Base-by-base conservation (phyloP, 2,888 invertebrate species). In the Caenorhabditis imperialis region DNA sequence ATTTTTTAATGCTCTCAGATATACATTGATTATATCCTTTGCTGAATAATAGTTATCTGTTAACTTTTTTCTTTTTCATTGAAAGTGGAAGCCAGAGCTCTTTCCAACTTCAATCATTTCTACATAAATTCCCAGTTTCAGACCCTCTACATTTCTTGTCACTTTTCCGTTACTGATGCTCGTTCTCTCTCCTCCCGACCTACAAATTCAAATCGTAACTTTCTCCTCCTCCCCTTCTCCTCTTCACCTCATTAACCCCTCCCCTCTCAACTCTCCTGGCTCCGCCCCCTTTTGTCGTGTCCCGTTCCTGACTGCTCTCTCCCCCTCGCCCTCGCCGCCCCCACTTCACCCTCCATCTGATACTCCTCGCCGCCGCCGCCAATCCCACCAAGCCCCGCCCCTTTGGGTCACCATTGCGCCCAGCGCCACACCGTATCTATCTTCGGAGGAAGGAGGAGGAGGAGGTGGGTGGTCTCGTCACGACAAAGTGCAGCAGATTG, bases 341-440 rank as follows among this genome's bases (percentile, higher is more conserved):
- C 51, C 70, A 53, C 50, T 55, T 38, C 37, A 62, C 27, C 50
- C 72, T 51, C 69, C 22, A 25, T 61, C 54, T 62, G 60, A 27
- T 57, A 50, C 51, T 55, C 57, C 25, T 35, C 50, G n/a, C 35
- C 61, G 25, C 10, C 57, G 47, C 58, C 58, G 8, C n/a, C 38
- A 38, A 10, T n/a, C 44, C 18, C 7, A 18, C 44, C 44, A 22
- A 23, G 12, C 10, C 18, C 40, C 40, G 14, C 6, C 40, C 6
- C 10, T 40, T 16, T 40, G 14, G 40, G 40, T n/a, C n/a, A n/a
- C n/a, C n/a, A n/a, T n/a, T n/a, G n/a, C n/a, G n/a, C n/a, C n/a
- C n/a, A n/a, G n/a, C n/a, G n/a, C n/a, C n/a, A n/a, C n/a, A n/a
- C n/a, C n/a, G n/a, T n/a, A n/a, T n/a, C n/a, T n/a, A n/a, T n/a